These are phyloP conservation scores for Terrapene triunguis DNA, from an alignment of 2,113 vertebrate species.

Conservation along the genomic window DNA sequence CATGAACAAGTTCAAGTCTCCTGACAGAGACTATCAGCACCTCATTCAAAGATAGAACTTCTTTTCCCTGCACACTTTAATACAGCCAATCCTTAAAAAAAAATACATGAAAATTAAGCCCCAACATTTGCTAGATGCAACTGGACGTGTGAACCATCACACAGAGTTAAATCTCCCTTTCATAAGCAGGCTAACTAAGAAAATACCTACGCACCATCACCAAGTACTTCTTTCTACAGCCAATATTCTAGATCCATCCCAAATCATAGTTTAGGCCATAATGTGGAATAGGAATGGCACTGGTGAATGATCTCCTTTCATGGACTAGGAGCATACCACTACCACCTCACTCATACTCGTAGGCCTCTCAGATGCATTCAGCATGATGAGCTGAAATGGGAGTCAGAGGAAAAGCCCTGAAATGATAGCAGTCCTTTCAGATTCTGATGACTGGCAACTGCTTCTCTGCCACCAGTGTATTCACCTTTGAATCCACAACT, in stretches of 20 bases:
- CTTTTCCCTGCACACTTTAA: no score
- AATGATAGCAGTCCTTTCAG: background rate
- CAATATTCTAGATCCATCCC: background rate
- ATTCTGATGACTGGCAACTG: background rate
- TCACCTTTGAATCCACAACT: background rate
- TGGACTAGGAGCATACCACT: conserved; percentile 27
- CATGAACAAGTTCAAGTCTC: no score
- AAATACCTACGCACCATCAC: background rate
- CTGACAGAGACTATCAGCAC: no score
- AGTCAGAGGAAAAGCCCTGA: background rate
- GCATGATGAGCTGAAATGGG: background rate
- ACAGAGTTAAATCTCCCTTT: background rate
- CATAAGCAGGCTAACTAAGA: background rate
- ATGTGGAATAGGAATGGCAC: background rate
- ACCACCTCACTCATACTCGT: background rate
- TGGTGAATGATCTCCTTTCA: background rate
- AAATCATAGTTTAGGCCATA: background rate
- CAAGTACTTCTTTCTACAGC: background rate
- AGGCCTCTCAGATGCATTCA: background rate
- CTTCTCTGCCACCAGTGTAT: background rate
- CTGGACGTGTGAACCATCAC: background rate
- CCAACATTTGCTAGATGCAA: background rate
- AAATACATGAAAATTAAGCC: no score
- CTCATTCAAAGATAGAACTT: no score
- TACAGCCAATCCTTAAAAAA: no score